Evolutionary conservation across 2,888 invertebrate species (phyloP).

Genomic region (Pseudococcus viburni): DNA sequence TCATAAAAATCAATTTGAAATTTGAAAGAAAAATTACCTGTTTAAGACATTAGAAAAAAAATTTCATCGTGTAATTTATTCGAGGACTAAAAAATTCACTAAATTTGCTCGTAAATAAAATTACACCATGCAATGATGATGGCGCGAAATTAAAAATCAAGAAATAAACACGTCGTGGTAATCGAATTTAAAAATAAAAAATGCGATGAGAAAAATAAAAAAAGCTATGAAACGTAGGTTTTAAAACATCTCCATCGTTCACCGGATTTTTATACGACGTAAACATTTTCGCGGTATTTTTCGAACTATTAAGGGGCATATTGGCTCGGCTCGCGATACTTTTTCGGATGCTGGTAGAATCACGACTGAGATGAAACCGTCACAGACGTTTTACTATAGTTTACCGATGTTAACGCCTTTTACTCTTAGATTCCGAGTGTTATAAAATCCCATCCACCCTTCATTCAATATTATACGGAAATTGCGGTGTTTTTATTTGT

Average conservation of each 20-base stretch:
- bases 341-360: constrained; percentile 55
- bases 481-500: constrained; percentile 55
- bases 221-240: background rate
- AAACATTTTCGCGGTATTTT: constrained; percentile 54
- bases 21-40: constrained; percentile 31
- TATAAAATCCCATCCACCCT: constrained; percentile 52
- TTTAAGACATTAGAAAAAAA: constrained; percentile 9
- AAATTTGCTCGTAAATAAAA: background rate
- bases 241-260: background rate
- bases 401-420: constrained; percentile 57
- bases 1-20: constrained; percentile 16
- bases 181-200: constrained; percentile 4
- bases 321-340: constrained; percentile 34
- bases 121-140: background rate
- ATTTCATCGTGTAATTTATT: constrained; percentile 23
- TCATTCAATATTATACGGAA: constrained; percentile 53
- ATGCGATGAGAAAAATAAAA: background rate
- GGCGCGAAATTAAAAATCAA: background rate
- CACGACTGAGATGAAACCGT: constrained; percentile 57
- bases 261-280: constrained; percentile 5
- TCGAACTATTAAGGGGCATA: constrained; percentile 54
- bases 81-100: background rate
- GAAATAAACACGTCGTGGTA: background rate
- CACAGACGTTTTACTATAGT: constrained; percentile 57
- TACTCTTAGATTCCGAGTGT: constrained; percentile 51